Percentiles rank a stretch among this genome's conserved stretches.
Evolutionary conservation across 2,797 vertebrate genomes (phyloP).

Genomic region (Sylvia borin): DNA sequence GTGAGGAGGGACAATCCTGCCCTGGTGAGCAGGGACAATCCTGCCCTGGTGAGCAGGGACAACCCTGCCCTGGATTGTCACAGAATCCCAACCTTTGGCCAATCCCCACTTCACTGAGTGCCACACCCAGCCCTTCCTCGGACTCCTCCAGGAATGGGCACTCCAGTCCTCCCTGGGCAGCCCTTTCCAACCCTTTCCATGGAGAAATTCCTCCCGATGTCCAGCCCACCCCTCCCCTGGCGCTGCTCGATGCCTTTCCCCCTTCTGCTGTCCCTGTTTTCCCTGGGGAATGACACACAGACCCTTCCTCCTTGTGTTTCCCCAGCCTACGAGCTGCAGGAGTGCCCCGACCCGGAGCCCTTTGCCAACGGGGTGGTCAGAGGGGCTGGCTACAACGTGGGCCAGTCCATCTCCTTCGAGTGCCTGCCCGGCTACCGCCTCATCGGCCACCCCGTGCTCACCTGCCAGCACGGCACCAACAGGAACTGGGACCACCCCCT

Average conservation of each 20-base stretch:
- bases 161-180: neutral
- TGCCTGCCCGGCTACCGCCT: constrained; percentile 93
- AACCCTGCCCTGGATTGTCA: neutral
- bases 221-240: neutral
- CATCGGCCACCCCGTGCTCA: constrained; percentile 90
- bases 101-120: too few relatives aligned
- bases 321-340: constrained; percentile 90
- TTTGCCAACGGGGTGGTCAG: constrained; percentile 91
- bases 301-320: rapidly evolving
- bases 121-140: neutral
- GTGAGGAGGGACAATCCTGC: too few relatives aligned
- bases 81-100: neutral
- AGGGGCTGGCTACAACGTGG: constrained; percentile 94
- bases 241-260: rapidly evolving
- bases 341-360: constrained; percentile 94
- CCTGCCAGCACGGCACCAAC: constrained; percentile 94
- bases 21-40: too few relatives aligned
- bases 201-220: neutral
- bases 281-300: too few relatives aligned
- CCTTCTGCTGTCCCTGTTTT: neutral
- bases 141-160: neutral
- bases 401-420: constrained; percentile 97
- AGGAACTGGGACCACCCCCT: constrained; percentile 95
- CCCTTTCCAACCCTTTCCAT: neutral
- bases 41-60: too few relatives aligned